A percentile compares a stretch with the other conserved stretches of the same genome.
Conservation (phyloP, 2,797 vertebrate genomes). For the Pseudopleuronectes americanus region DNA sequence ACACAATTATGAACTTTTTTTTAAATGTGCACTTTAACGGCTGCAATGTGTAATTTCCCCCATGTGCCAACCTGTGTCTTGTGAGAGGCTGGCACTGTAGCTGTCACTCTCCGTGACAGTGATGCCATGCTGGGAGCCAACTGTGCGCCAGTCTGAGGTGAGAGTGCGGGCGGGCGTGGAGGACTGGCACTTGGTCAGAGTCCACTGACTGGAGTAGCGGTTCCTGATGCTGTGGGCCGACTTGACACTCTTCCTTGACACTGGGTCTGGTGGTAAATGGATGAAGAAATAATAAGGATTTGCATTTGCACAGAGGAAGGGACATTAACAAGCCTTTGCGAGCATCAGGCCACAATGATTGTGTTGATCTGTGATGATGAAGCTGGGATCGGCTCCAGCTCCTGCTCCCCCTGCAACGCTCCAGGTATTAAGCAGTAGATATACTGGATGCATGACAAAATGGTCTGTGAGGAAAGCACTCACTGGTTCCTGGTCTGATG, state of each 20-base stretch:
- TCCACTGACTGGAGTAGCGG: conserved; percentile 99
- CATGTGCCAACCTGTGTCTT: conserved; percentile 91
- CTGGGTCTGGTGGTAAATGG: conserved; percentile 85
- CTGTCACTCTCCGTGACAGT: conserved; percentile 98
- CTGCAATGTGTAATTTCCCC: conserved; percentile 50
- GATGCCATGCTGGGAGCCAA: conserved; percentile 97
- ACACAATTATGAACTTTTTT: not conserved
- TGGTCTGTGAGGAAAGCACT: conserved; percentile 58
- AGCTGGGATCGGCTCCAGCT: too few relatives aligned
- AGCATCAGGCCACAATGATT: too few relatives aligned
- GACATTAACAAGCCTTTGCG: too few relatives aligned
- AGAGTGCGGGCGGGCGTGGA: conserved; percentile 96
- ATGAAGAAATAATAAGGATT: conserved; percentile 8
- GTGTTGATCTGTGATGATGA: too few relatives aligned
- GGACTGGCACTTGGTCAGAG: conserved; percentile 97
- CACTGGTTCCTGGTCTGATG: conserved; percentile 98
- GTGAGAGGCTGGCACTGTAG: conserved; percentile 97
- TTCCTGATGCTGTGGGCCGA: conserved; percentile 96
- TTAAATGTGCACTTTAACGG: conserved; percentile 23
- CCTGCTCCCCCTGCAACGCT: too few relatives aligned
- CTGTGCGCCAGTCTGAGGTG: conserved; percentile 97
- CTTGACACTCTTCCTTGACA: conserved; percentile 97
- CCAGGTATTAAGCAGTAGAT: too few relatives aligned
- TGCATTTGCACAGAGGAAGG: not conserved
- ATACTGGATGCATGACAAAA: conserved; percentile 1